Evolutionary conservation across 2,797 vertebrate species (phyloP).

Genomic region (Lutra lutra): DNA sequence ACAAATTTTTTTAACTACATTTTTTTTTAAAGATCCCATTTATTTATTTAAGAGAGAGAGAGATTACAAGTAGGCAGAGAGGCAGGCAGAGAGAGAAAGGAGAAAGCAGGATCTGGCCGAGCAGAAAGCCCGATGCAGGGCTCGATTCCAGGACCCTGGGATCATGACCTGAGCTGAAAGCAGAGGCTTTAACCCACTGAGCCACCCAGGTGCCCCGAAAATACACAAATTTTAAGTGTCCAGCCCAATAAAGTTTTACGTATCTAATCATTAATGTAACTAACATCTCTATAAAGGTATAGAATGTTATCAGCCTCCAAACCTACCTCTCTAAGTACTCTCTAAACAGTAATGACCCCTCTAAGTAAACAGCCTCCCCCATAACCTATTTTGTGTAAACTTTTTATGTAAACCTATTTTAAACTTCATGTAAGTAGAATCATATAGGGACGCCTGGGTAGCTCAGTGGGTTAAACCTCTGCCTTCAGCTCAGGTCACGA

Average conservation of each 20-base stretch:
- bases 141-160: too few species aligned
- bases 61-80: too few species aligned
- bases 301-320: background rate
- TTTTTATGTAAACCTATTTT: background rate
- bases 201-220: background rate
- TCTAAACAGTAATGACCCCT: too few species aligned
- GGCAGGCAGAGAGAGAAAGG: too few species aligned
- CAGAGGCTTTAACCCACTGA: too few species aligned
- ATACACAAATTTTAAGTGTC: background rate
- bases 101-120: too few species aligned
- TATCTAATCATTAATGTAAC: background rate
- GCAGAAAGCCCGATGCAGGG: too few species aligned
- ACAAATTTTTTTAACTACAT: background rate
- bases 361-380: background rate
- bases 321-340: background rate
- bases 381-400: background rate
- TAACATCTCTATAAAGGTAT: background rate
- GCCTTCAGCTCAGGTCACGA: background rate
- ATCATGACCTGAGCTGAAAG: too few species aligned
- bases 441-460: background rate
- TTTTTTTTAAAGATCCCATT: too few species aligned
- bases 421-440: constrained; percentile 18
- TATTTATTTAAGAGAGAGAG: too few species aligned
- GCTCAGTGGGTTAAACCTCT: background rate
- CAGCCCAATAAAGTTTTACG: background rate